Percentiles rank a stretch among this genome's conserved stretches.
phyloP scores from a whole-genome alignment of 2,888 invertebrate species.

The Acheta domesticus region DNA sequence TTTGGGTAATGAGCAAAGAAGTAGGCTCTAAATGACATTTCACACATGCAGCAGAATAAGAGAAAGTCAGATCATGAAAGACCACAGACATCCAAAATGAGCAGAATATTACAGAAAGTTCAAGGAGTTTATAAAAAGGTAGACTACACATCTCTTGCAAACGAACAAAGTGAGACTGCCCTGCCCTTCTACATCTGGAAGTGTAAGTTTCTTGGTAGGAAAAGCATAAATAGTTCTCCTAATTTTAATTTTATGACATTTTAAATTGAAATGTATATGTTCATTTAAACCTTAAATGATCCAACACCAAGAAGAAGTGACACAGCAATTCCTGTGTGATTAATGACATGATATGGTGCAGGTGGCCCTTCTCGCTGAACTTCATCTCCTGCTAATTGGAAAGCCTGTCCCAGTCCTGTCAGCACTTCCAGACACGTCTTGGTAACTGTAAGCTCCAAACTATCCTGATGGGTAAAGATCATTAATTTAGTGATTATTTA shows the following conservation, averaged over 20 bases:
- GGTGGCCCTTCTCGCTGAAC: conserved; percentile 52
- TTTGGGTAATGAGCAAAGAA: no score
- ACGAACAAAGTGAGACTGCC: no score
- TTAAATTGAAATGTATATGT: not conserved
- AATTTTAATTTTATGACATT: not conserved
- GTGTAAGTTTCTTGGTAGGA: no score
- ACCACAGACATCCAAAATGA: no score
- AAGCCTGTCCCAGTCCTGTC: conserved; percentile 73
- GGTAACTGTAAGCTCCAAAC: conserved; percentile 75
- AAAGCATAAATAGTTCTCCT: no score
- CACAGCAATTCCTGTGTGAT: conserved; percentile 73
- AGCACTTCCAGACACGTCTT: conserved; percentile 79
- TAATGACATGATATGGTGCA: conserved; percentile 77
- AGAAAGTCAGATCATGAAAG: no score
- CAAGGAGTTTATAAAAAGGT: no score
- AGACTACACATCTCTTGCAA: no score
- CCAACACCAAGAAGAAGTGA: conserved; percentile 58
- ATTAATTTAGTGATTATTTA: not conserved
- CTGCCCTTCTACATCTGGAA: no score
- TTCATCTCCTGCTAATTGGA: conserved; percentile 61
- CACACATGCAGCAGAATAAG: no score
- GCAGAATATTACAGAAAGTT: no score
- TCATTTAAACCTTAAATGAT: conserved; percentile 54
- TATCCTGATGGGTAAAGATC: conserved; percentile 50
- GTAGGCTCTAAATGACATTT: no score